These are phyloP conservation scores for Anser cygnoides DNA, from an alignment of 2,113 vertebrate species.

Conservation along the genomic window DNA sequence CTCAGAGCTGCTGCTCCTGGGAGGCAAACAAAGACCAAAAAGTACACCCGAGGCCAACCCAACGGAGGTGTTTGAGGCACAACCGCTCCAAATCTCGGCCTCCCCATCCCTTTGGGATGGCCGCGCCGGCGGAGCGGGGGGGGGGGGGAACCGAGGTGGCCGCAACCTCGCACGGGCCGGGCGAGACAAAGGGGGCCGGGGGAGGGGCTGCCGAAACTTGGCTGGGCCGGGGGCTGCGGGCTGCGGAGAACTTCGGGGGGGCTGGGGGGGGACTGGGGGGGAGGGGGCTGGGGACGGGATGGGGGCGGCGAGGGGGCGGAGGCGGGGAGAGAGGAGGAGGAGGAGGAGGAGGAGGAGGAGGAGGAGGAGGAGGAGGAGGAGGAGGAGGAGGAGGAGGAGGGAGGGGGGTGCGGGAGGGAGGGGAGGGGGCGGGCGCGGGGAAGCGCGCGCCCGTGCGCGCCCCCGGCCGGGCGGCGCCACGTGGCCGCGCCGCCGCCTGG, in stretches of 20 bases:
- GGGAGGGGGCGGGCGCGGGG: not conserved
- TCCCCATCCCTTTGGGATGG: not conserved
- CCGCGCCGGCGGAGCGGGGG: accelerated
- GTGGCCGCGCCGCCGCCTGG: not conserved
- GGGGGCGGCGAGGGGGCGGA: too few relatives aligned
- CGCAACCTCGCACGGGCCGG: accelerated
- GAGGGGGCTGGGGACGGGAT: too few relatives aligned
- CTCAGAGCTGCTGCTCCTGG: not conserved
- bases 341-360: too few relatives aligned
- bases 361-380: too few relatives aligned
- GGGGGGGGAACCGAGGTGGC: too few relatives aligned
- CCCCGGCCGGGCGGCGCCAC: not conserved
- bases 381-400: too few relatives aligned
- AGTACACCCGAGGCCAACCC: not conserved
- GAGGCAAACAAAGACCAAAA: not conserved
- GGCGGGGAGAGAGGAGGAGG: too few relatives aligned
- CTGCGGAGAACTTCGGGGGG: too few relatives aligned
- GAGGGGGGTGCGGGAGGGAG: too few relatives aligned
- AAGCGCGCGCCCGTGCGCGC: not conserved
- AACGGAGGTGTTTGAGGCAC: accelerated
- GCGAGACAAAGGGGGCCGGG: too few relatives aligned
- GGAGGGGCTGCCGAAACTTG: accelerated
- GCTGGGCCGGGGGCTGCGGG: too few relatives aligned
- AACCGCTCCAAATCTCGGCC: not conserved
- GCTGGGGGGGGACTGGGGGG: too few relatives aligned